Base-by-base conservation (phyloP, 1,140 invertebrate genomes). In the Trichonephila clavipes region DNA sequence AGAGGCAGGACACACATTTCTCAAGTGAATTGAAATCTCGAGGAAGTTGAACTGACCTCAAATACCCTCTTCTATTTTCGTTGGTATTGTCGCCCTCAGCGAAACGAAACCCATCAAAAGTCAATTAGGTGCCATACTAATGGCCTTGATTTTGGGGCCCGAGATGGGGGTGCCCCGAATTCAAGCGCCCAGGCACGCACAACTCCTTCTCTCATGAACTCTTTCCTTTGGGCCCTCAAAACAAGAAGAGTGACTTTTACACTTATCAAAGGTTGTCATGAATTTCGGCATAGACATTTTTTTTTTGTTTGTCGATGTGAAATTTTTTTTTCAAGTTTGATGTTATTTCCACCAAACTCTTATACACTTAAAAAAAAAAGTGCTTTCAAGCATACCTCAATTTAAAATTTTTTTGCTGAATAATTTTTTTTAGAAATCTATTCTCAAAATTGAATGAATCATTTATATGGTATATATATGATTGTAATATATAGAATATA, bases 111-210 rank as follows among this genome's bases (percentile, higher is more conserved):
- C 91, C 82, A 87, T 87, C 82, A 92, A 92, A 87, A 86, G 82
- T 92, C 91, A 92, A 92, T 92, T 92, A 92, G 44, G 91, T 92
- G 83, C 83, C 91, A 77, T 92, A 92, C 83, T 92, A 92, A 92
- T 92, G 91, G 91, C 91, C 91, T 92, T 87, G 91, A 58, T 91
- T 5, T 58, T 66, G 90, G 77, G 88, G 88, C 72, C 88, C 88
- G 5, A 24, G 86, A 8, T 59, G 58, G 89, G 88, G 89, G 89
- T 62, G 89, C 89, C 72, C 77, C 58, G n/a, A 85, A 85, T 59
- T 59, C 44, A 40, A 58, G 81, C 12, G 40, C 66, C 66, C 83
- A 51, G n/a, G 44, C 44, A 58, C 83, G 51, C 83, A 86, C 44
- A 87, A 61, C 59, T 61, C 72, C 72, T 77, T 40, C 28, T 4